Evolutionary conservation across 1,140 invertebrate species (phyloP).

Genomic region (Ephestia elutella): DNA sequence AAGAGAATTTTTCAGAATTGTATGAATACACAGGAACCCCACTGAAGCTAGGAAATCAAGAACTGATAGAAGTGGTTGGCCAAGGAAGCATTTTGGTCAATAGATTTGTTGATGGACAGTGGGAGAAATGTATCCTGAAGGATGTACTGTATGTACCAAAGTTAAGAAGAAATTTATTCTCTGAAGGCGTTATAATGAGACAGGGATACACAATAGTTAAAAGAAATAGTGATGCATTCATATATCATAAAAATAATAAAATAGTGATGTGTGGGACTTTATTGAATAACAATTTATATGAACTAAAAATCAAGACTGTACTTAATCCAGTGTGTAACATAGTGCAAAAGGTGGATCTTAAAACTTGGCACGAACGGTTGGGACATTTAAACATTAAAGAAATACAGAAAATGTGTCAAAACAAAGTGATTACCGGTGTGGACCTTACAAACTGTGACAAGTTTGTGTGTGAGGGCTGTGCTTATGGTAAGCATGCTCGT

Average conservation of each 20-base stretch:
- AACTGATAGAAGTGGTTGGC: conserved; percentile 22
- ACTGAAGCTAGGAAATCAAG: conserved; percentile 30
- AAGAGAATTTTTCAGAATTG: conserved; percentile 25
- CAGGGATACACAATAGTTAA: conserved; percentile 24
- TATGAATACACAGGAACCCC: conserved; percentile 19
- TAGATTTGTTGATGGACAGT: conserved; percentile 33
- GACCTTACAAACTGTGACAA: conserved; percentile 11
- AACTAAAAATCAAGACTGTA: conserved; percentile 24
- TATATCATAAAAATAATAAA: conserved; percentile 22
- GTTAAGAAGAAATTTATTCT: conserved; percentile 36
- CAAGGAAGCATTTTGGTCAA: conserved; percentile 25
- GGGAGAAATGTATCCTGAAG: conserved; percentile 25
- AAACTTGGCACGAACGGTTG: conserved; percentile 33
- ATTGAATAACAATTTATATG: conserved; percentile 27
- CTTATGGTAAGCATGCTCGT: conserved; percentile 41
- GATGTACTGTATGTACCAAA: conserved; percentile 38
- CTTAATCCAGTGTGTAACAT: conserved; percentile 20
- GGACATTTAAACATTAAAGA: conserved; percentile 33
- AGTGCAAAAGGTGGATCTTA: conserved; percentile 23
- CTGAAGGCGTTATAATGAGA: conserved; percentile 33
- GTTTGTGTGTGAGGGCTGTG: conserved; percentile 52
- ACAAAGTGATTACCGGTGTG: conserved; percentile 18
- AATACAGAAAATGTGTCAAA: conserved; percentile 33
- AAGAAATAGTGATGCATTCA: conserved; percentile 18
- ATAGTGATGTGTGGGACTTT: conserved; percentile 22